These are phyloP conservation scores for Gallinago jamesoni DNA, from an alignment of 2,113 vertebrate genomes.

Conservation along the genomic window DNA sequence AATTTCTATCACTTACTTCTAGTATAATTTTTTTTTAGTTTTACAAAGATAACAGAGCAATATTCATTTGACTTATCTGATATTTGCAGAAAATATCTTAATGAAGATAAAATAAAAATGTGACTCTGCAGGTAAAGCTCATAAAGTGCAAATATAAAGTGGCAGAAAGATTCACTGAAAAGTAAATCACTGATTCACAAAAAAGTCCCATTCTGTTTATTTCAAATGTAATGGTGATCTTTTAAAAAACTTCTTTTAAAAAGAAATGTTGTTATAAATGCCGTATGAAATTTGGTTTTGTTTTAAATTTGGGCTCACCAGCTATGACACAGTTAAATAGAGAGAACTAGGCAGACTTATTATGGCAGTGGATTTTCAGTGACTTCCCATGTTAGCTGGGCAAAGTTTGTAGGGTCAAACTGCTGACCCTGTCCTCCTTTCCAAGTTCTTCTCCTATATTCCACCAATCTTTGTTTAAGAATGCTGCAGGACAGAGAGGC, in stretches of 20 bases:
- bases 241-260: not conserved
- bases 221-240: not conserved
- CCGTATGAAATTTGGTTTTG: not conserved
- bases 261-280: not conserved
- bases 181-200: not conserved
- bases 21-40: not conserved
- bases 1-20: not conserved
- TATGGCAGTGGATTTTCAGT: slow-evolving; percentile 24
- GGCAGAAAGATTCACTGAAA: not conserved
- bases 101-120: not conserved
- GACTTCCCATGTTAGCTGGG: slow-evolving; percentile 67
- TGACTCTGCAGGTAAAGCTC: not conserved
- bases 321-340: not conserved
- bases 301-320: not conserved
- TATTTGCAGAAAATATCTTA: not conserved
- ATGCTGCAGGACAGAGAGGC: not conserved
- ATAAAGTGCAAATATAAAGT: not conserved
- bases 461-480: not conserved
- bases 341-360: not conserved
- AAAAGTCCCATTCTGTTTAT: not conserved
- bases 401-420: slow-evolving; percentile 62
- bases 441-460: not conserved
- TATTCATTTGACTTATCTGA: not conserved
- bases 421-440: slow-evolving; percentile 48
- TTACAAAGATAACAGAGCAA: not conserved